These are phyloP conservation scores for Agrenia bidenticulata DNA, from an alignment of 2,888 invertebrate species.

Conservation along the genomic window DNA sequence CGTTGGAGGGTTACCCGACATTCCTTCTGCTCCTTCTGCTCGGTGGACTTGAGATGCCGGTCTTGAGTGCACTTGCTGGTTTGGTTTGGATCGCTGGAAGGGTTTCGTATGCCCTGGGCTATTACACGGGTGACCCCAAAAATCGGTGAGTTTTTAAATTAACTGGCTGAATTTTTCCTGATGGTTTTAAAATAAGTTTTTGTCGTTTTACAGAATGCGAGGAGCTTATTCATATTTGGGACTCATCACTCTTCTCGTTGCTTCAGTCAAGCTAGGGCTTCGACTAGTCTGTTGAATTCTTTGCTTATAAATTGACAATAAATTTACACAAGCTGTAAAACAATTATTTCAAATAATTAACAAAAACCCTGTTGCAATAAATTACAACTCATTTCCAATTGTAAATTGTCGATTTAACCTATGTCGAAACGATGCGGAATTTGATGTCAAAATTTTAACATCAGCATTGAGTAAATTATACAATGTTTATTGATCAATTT, in stretches of 20 bases:
- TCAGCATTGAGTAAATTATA: too few relatives aligned
- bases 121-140: slow-evolving; percentile 50
- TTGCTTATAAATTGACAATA: too few relatives aligned
- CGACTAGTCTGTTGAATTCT: slow-evolving; percentile 19
- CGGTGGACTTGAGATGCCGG: slow-evolving; percentile 59
- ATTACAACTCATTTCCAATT: too few relatives aligned
- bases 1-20: slow-evolving; percentile 54
- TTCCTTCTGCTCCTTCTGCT: slow-evolving; percentile 57
- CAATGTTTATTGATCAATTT: too few relatives aligned
- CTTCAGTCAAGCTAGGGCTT: slow-evolving; percentile 53
- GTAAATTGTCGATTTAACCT: too few relatives aligned
- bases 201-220: slow-evolving; percentile 46
- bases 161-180: not conserved
- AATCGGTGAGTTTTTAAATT: slow-evolving; percentile 36
- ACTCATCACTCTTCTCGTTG: slow-evolving; percentile 54
- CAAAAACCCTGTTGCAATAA: too few relatives aligned
- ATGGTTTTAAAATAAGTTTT: not conserved
- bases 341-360: too few relatives aligned
- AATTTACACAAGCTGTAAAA: too few relatives aligned
- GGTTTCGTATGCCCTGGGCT: slow-evolving; percentile 58
- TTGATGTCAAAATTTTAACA: too few relatives aligned
- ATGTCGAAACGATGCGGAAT: too few relatives aligned
- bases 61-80: slow-evolving; percentile 57
- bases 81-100: slow-evolving; percentile 57
- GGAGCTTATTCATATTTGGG: slow-evolving; percentile 55